phyloP scores from a whole-genome alignment of 2,113 vertebrate species.

The Hirundichthys speculiger region DNA sequence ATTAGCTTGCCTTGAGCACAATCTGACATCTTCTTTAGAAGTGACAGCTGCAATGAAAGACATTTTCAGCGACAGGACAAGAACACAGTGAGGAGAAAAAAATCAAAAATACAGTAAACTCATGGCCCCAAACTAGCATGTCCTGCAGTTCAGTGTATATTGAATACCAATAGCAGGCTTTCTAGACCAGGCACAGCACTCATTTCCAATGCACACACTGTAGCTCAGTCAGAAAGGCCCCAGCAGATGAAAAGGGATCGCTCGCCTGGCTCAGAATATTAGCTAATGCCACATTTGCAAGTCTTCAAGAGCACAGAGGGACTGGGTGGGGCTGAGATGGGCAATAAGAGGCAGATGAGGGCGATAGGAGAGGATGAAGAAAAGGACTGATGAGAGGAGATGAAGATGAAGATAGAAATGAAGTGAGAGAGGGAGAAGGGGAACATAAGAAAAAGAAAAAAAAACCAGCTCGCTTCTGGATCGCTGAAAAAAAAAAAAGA shows the following conservation, averaged over 20 bases:
- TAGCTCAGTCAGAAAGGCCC: conserved; percentile 92
- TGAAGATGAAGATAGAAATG: conserved; percentile 81
- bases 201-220: conserved; percentile 94
- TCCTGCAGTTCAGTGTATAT: conserved; percentile 92
- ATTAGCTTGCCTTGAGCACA: conserved; percentile 55
- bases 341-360: conserved; percentile 81
- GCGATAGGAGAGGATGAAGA: conserved; percentile 79
- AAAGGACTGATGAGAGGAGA: conserved; percentile 39
- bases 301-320: conserved; percentile 86
- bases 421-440: conserved; percentile 18
- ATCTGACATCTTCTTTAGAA: conserved; percentile 47
- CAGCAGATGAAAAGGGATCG: conserved; percentile 91
- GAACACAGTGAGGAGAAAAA: conserved; percentile 25
- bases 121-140: conserved; percentile 75
- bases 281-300: conserved; percentile 99
- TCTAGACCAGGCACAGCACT: conserved; percentile 86
- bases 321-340: conserved; percentile 74
- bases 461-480: conserved; percentile 82
- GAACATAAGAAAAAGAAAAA: conserved; percentile 66
- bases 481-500: conserved; percentile 80
- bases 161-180: conserved; percentile 96
- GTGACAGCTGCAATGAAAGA: conserved; percentile 37
- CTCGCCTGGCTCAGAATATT: conserved; percentile 90
- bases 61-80: conserved; percentile 43
- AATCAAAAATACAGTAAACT: conserved; percentile 38